Evolutionary conservation across 2,888 invertebrate genomes (phyloP).

Genomic region (Thereva unica): DNA sequence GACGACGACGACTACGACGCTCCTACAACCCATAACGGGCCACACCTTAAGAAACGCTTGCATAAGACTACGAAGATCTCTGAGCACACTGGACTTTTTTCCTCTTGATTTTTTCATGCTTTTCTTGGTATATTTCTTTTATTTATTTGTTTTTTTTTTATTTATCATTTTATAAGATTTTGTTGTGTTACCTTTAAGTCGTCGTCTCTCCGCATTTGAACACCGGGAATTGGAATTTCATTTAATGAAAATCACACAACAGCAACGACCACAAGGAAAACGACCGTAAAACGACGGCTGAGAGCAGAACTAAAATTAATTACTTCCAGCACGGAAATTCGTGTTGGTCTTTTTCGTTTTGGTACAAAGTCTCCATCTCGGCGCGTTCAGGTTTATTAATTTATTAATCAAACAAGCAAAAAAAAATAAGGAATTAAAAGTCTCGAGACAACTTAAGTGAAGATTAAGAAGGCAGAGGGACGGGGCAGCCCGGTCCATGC

Average conservation of each 20-base stretch:
- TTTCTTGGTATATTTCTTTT: conserved; percentile 29
- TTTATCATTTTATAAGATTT: neutral
- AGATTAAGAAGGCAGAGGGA: too few species aligned
- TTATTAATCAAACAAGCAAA: too few species aligned
- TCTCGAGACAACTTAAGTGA: too few species aligned
- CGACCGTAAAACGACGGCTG: neutral
- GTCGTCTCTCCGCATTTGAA: conserved; percentile 18
- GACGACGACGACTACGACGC: conserved; percentile 11
- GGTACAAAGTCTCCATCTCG: too few species aligned
- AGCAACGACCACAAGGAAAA: neutral
- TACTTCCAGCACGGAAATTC: conserved; percentile 28
- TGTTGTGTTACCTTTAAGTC: conserved; percentile 17
- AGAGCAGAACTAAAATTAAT: conserved; percentile 26
- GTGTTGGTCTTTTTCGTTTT: too few species aligned
- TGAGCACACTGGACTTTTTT: conserved; percentile 10
- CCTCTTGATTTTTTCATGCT: conserved; percentile 16
- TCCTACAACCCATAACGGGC: conserved; percentile 29
- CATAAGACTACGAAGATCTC: conserved; percentile 35
- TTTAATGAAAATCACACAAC: conserved; percentile 25
- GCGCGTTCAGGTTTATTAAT: too few species aligned
- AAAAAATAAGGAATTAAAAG: too few species aligned
- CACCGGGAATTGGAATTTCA: conserved; percentile 26
- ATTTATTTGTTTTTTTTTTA: neutral
- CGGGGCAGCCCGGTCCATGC: too few species aligned
- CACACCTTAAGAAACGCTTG: conserved; percentile 35